Conservation (phyloP, 1,140 invertebrate genomes). For the Hesperophylax magnus region DNA sequence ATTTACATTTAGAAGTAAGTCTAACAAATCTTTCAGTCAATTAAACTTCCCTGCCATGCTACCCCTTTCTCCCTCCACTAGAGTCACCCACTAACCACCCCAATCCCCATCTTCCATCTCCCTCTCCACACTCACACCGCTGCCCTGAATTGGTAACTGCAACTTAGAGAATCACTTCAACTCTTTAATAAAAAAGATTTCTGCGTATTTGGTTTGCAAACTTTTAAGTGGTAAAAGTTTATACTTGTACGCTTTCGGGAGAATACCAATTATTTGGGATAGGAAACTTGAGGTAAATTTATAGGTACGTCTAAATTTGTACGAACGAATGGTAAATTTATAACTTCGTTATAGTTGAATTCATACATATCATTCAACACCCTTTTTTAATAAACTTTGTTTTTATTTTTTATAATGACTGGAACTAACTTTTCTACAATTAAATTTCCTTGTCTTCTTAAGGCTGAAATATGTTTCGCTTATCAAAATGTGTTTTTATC, state of each 20-base stretch:
- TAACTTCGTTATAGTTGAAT: too few species aligned
- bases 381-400: too few species aligned
- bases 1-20: constrained; percentile 43
- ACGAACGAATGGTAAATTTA: too few species aligned
- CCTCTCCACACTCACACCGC: neutral
- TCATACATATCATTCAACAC: too few species aligned
- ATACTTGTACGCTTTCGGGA: neutral
- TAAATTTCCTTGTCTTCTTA: too few species aligned
- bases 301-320: too few species aligned
- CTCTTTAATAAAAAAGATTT: constrained; percentile 37
- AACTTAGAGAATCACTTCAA: neutral
- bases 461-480: too few species aligned
- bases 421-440: too few species aligned
- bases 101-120: neutral
- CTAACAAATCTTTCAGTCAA: constrained; percentile 53
- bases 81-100: neutral
- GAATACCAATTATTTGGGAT: too few species aligned
- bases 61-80: neutral
- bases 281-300: neutral
- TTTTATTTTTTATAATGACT: too few species aligned
- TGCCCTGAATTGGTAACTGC: constrained; percentile 23
- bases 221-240: constrained; percentile 3
- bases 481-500: too few species aligned
- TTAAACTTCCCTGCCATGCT: constrained; percentile 43
- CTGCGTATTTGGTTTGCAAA: neutral